Conservation (phyloP, 2,888 invertebrate species). For the Minunthozetes semirufus region DNA sequence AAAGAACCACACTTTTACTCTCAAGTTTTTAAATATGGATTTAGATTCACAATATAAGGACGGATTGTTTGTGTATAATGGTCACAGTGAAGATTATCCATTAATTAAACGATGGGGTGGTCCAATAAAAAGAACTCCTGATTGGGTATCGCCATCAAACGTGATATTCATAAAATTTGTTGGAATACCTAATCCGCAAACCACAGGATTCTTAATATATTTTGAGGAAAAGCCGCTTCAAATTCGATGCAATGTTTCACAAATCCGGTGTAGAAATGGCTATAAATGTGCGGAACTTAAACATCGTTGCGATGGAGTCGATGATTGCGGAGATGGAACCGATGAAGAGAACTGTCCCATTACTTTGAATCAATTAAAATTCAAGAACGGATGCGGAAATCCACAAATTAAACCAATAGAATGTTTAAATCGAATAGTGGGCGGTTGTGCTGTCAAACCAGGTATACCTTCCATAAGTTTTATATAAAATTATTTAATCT, state of each 20-base stretch:
- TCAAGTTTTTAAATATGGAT: not conserved
- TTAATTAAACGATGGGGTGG: slow-evolving; percentile 21
- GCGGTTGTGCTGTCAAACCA: slow-evolving; percentile 39
- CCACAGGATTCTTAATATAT: slow-evolving; percentile 39
- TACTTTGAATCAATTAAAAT: not conserved
- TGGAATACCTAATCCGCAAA: slow-evolving; percentile 35
- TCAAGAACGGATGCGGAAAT: slow-evolving; percentile 36
- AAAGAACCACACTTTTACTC: slow-evolving; percentile 36
- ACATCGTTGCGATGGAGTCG: slow-evolving; percentile 39
- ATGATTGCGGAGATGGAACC: slow-evolving; percentile 41
- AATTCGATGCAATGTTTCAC: slow-evolving; percentile 33
- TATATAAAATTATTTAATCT: not conserved
- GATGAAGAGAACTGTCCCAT: slow-evolving; percentile 41
- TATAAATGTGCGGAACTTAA: slow-evolving; percentile 36
- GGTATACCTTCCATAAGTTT: slow-evolving; percentile 36
- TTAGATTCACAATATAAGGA: not conserved
- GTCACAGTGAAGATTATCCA: not conserved
- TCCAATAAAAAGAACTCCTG: not conserved
- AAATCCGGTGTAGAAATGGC: slow-evolving; percentile 38
- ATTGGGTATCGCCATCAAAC: slow-evolving; percentile 34
- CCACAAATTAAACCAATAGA: slow-evolving; percentile 34
- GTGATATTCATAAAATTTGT: slow-evolving; percentile 38
- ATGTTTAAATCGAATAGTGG: slow-evolving; percentile 38
- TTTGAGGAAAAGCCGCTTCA: slow-evolving; percentile 38
- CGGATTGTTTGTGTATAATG: not conserved